Evolutionary conservation across 2,797 vertebrate genomes (phyloP).

Genomic region (Microctenopoma lineatum): DNA sequence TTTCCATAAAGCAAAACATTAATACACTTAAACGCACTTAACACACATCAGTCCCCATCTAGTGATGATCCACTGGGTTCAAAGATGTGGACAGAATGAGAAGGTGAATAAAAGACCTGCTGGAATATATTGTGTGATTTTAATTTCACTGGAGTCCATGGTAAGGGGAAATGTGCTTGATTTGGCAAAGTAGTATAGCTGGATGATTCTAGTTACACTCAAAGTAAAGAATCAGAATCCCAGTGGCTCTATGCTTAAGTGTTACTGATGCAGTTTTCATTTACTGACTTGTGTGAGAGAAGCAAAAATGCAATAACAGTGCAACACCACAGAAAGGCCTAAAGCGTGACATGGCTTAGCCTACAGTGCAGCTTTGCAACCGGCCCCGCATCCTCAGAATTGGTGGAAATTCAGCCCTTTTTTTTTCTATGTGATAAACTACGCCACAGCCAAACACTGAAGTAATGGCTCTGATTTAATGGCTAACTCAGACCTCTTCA

Average conservation of each 20-base stretch:
- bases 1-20: conserved; percentile 48
- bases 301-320: conserved; percentile 61
- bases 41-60: conserved; percentile 45
- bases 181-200: conserved; percentile 16
- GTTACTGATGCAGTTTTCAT: conserved; percentile 53
- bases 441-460: conserved; percentile 45
- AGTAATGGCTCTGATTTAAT: conserved; percentile 51
- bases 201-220: conserved; percentile 23
- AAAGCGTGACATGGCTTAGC: conserved; percentile 39
- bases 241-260: conserved; percentile 37
- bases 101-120: conserved; percentile 70
- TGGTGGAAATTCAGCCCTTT: conserved; percentile 31
- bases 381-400: conserved; percentile 30
- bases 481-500: conserved; percentile 18
- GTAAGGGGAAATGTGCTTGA: conserved; percentile 32
- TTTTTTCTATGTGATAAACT: conserved; percentile 56
- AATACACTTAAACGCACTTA: conserved; percentile 34
- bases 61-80: conserved; percentile 45
- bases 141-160: conserved; percentile 23
- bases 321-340: conserved; percentile 52
- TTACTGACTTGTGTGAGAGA: conserved; percentile 54
- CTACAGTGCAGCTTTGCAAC: conserved; percentile 39
- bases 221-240: conserved; percentile 41
- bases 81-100: conserved; percentile 38
- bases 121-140: conserved; percentile 52